Conservation (phyloP, 2,888 invertebrate species). For the Habrosyne pyritoides region DNA sequence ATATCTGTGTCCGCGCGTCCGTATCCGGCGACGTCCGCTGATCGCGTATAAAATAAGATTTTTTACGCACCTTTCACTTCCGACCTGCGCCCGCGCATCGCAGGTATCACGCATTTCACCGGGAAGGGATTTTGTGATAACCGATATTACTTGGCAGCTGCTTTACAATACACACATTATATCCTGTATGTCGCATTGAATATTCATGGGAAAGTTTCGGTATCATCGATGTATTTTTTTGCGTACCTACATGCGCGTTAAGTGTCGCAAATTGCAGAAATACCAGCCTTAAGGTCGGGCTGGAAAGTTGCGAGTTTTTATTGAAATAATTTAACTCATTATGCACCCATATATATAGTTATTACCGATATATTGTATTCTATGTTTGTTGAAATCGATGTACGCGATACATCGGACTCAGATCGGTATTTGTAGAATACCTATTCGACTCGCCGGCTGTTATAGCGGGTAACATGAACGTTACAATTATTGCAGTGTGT, state of each 20-base stretch:
- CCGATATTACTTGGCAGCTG: constrained; percentile 61
- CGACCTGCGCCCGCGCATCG: constrained; percentile 56
- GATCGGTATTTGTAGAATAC: constrained; percentile 2
- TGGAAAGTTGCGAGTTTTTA: not conserved
- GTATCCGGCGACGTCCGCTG: constrained; percentile 29
- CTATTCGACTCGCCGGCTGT: not conserved
- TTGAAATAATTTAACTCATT: not conserved
- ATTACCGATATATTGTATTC: not conserved
- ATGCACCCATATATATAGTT: not conserved
- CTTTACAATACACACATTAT: constrained; percentile 43
- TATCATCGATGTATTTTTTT: constrained; percentile 14
- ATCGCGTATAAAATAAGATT: constrained; percentile 60
- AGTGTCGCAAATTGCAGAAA: not conserved
- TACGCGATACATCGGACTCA: not conserved
- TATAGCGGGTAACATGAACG: not conserved
- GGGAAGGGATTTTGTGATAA: constrained; percentile 48
- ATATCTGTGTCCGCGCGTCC: constrained; percentile 40
- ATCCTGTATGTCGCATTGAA: constrained; percentile 55
- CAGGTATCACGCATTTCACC: constrained; percentile 58
- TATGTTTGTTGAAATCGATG: not conserved
- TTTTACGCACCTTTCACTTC: constrained; percentile 78
- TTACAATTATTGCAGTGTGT: not conserved
- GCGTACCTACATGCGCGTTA: constrained; percentile 1
- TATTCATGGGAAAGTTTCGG: constrained; percentile 55
- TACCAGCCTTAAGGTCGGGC: not conserved